A percentile compares a stretch with the other conserved stretches of the same genome.
Evolutionary conservation across 64 coral and sea anemone species (phyloP).

Genomic region (Stichodactyla mertensii): DNA sequence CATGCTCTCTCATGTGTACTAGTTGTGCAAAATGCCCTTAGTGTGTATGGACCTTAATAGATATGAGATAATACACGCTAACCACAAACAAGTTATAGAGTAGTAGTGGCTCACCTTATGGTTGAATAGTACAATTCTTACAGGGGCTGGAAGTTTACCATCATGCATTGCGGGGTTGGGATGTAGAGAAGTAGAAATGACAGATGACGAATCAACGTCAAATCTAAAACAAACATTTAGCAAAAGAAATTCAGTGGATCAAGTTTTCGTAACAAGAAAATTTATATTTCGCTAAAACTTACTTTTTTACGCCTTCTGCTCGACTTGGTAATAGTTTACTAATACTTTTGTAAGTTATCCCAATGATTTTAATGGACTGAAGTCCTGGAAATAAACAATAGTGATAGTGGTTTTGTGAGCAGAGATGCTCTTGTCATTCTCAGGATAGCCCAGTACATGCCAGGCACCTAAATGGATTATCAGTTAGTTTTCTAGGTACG

Average conservation of each 20-base stretch:
- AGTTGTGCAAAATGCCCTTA: no score
- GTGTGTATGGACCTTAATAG: no score
- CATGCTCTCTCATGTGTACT: no score
- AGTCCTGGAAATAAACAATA: neutral
- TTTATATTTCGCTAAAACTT: neutral
- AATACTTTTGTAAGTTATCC: conserved; percentile 32
- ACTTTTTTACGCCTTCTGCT: conserved; percentile 42
- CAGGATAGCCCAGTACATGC: no score
- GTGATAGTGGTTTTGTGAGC: neutral
- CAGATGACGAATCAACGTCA: conserved; percentile 58
- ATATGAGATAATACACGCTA: no score
- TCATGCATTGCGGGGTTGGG: conserved; percentile 35
- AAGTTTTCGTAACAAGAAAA: neutral
- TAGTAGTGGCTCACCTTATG: conserved; percentile 43
- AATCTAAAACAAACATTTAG: conserved; percentile 32
- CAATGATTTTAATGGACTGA: conserved; percentile 11
- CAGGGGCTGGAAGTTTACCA: conserved; percentile 63
- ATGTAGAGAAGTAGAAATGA: conserved; percentile 57
- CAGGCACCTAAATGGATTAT: no score
- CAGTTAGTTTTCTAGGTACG: no score
- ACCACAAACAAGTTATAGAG: neutral
- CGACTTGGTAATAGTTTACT: conserved; percentile 38
- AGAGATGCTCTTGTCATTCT: no score
- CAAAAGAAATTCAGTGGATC: neutral
- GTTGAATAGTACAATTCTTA: conserved; percentile 57